Base-by-base conservation (phyloP, 1,140 invertebrate genomes). In the Phymastichus coffea region DNA sequence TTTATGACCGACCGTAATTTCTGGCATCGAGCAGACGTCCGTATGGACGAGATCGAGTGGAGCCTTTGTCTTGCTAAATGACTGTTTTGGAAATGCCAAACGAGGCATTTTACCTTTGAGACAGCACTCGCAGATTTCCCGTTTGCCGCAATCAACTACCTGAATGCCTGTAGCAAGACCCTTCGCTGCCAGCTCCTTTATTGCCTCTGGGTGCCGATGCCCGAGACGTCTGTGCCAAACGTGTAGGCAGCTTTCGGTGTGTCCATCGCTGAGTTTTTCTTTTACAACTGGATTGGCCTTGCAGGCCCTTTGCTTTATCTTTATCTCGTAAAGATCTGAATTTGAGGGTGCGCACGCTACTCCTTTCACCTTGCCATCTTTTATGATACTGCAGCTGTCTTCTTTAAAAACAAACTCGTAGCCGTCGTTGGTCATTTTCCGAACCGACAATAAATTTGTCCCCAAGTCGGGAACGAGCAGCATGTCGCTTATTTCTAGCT, bases 361-460 rank as follows among this genome's bases (percentile, higher is more conserved):
- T 9, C 23, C 38, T 43, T 43, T 1, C 6, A 54, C 23, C 12
- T 6, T 30, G 1, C 38, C 52, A 30, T 54, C 25, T n/a, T 54
- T 54, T 28, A 54, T 43, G n/a, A 55, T 23, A 10, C 35, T 46
- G 14, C 41, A 55, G 15, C 10, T 46, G 17, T 55, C 17, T 7
- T 46, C 6, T 40, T 43, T 17, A 19, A 55, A 55, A 8, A 44
- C 35, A 6, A 44, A 2, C 15, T 22, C 23, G 28, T 44, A 55
- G 4, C 53, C 53, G 10, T 46, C 28, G 17, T 44, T 35, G 9
- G 41, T 55, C 14, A 55, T 20, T 46, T 55, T 55, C 10, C 17
- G 44, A 3, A 55, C 53, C 8, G 53, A 55, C 7, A n/a, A n/a
- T n/a, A n/a, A n/a, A n/a, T n/a, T n/a, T n/a, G n/a, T n/a, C n/a